Evolutionary conservation across 2,888 invertebrate genomes (phyloP).

Genomic region (Busseola fusca): DNA sequence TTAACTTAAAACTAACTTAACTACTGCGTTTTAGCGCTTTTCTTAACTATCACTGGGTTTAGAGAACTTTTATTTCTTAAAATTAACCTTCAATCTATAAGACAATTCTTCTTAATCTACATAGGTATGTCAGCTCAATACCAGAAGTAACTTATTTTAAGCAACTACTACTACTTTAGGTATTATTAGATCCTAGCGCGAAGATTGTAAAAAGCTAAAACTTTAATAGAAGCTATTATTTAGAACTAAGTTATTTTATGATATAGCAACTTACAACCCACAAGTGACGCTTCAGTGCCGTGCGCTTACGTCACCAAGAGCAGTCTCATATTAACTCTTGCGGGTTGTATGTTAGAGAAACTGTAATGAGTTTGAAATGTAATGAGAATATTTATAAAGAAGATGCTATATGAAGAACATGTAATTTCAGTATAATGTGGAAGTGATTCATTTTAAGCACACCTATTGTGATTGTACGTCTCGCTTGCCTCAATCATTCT

Average conservation of each 20-base stretch:
- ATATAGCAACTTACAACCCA: neutral
- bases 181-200: neutral
- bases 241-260: neutral
- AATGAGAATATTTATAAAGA: slow-evolving; percentile 7
- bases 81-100: slow-evolving; percentile 8
- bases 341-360: neutral
- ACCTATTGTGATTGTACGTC: too few species aligned
- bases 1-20: neutral
- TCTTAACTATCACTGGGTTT: slow-evolving; percentile 57
- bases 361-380: neutral
- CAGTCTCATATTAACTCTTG: too few species aligned
- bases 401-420: neutral
- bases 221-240: neutral
- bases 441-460: too few species aligned
- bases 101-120: neutral
- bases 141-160: neutral
- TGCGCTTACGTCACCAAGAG: too few species aligned
- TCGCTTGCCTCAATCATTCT: neutral
- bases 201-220: neutral
- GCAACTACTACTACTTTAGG: neutral
- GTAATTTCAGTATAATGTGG: too few species aligned
- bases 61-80: slow-evolving; percentile 21
- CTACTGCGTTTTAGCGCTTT: neutral
- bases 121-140: slow-evolving; percentile 7
- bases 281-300: too few species aligned